Evolutionary conservation across 2,888 invertebrate species (phyloP), one percentile per base, ranked within the genome.

Genomic region (Protophormia terraenovae): DNA sequence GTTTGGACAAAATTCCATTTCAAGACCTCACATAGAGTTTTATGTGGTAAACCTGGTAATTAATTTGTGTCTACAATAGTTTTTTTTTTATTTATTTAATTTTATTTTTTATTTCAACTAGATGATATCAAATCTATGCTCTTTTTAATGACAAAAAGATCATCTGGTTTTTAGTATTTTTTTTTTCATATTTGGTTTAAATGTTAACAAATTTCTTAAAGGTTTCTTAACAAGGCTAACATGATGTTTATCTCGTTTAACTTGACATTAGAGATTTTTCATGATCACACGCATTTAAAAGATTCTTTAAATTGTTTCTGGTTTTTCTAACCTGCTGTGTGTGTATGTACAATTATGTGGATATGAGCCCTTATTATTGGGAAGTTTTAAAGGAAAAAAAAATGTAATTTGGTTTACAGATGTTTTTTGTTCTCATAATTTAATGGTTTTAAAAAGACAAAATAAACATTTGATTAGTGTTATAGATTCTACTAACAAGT

Each of bases 361-460:
- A 5, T 53, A 24, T 29, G 7, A 80, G 45, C 53, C 72, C 47
- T 66, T 89, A 89, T 88, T 89, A n/a, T n/a, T 77, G 53, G 29
- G 14, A 35, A 53, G 4, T n/a, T n/a, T n/a, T 8, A 55, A 27
- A 6, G 12, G 12, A 16, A 24, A 38, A 22, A 84, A 88, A 89
- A 82, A 90, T 88, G 87, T 90, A 91, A 90, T 92, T 91, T 90
- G 90, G 88, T 89, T 92, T 91, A 90, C 90, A 89, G 89, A 88
- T 89, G 90, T 89, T 90, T 89, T 75, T 66, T 88, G 88, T 89
- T 78, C 79, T 83, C 77, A 83, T 84, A 84, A 71, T 80, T 80
- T 77, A 72, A 64, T 58, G 24, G 7, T 16, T 32, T 27, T 3
- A 50, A 50, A 27, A 58, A 58, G n/a, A 50, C 50, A 50, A 47